Percentiles rank a stretch among this genome's conserved stretches.
Evolutionary conservation across 2,888 invertebrate species (phyloP).

Genomic region (Falcaria lacertinaria): DNA sequence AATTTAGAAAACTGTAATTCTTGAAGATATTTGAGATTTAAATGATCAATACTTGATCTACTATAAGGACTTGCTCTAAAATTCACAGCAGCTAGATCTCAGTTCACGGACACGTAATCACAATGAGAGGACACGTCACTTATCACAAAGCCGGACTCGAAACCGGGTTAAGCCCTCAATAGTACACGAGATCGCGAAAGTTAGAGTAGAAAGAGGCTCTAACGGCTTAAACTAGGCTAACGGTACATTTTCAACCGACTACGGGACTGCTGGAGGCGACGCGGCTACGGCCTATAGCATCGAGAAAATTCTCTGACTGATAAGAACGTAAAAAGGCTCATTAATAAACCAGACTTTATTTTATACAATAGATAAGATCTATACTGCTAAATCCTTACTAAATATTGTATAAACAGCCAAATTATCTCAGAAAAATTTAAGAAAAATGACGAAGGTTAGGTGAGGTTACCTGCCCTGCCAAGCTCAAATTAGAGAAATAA

Average conservation of each 20-base stretch:
- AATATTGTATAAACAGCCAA: slow-evolving; percentile 10
- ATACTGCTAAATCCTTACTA: slow-evolving; percentile 8
- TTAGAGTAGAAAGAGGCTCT: slow-evolving; percentile 14
- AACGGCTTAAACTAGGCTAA: slow-evolving; percentile 42
- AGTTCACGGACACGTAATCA: slow-evolving; percentile 44
- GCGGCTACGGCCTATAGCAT: slow-evolving; percentile 51
- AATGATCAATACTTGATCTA: too few relatives aligned
- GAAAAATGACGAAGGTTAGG: slow-evolving; percentile 3
- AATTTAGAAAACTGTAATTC: not conserved
- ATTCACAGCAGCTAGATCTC: not conserved
- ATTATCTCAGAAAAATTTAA: not conserved
- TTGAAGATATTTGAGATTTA: too few relatives aligned
- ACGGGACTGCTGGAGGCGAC: slow-evolving; percentile 43
- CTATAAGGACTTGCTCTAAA: too few relatives aligned
- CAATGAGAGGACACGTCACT: slow-evolving; percentile 47
- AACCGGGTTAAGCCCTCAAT: slow-evolving; percentile 10
- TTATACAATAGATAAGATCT: not conserved
- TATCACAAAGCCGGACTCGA: slow-evolving; percentile 17
- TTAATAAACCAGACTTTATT: not conserved
- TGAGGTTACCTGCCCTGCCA: slow-evolving; percentile 9
- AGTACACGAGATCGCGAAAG: slow-evolving; percentile 49
- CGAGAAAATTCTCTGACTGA: slow-evolving; percentile 60
- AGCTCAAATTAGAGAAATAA: not conserved
- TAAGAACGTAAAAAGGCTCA: slow-evolving; percentile 3
- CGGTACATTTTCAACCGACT: slow-evolving; percentile 32